Evolutionary conservation across 2,888 invertebrate genomes (phyloP), one percentile per base, ranked within the genome.

Genomic region (Didymodactylos carnosus): DNA sequence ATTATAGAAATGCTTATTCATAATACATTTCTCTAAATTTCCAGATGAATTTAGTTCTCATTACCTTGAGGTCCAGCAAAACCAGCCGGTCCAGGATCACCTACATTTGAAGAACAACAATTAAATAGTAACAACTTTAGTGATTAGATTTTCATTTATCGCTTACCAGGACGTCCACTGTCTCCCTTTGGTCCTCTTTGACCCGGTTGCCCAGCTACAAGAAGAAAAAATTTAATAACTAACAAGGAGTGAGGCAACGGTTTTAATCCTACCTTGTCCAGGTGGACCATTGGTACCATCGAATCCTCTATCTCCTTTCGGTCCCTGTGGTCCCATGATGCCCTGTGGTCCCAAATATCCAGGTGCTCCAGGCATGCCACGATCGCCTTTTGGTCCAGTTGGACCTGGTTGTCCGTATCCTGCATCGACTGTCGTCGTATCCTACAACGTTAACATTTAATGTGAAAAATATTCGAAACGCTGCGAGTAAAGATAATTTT

Each of bases 131-230:
- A 1, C 19, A 14, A 4, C 7, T 51, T 14, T 27, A 14, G 8
- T 27, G 3, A 27, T 16, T 51, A 2, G 16, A 8, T 14, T 27
- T n/a, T n/a, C n/a, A n/a, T n/a, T n/a, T n/a, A n/a, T 78, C 70
- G 83, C 83, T 75, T 81, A 80, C 76, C 79, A 78, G 70, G 81
- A 80, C 69, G 79, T 78, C 41, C 79, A 72, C 25, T 81, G 80
- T 49, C 76, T 53, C 81, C 81, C 49, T 75, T 76, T 40, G 78
- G 78, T 39, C 80, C 80, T 72, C 43, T 41, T 41, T 78, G 78
- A 51, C 76, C 75, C 29, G 75, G 72, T 72, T 78, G 78, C 70
- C 76, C 74, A 23, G 75, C 73, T 72, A 78, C 78, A 69, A 75
- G 72, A 5, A 69, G 41, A 10, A 79, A 78, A 39, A 75, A n/a